Evolutionary conservation across 2,113 vertebrate genomes (phyloP).

Genomic region (Perccottus glenii): DNA sequence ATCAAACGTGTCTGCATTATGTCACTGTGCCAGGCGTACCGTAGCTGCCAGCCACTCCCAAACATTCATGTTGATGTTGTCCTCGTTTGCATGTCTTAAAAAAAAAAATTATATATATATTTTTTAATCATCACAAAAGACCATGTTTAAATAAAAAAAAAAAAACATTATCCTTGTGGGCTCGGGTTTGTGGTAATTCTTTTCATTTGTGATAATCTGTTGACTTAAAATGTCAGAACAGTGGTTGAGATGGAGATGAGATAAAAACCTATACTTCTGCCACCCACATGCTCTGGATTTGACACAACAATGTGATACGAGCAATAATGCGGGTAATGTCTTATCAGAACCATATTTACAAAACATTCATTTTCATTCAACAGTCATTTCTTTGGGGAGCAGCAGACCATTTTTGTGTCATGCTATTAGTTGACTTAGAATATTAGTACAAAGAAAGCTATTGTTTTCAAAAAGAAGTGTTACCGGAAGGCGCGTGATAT

Average conservation of each 20-base stretch:
- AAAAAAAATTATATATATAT: too few relatives aligned
- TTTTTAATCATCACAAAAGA: constrained; percentile 1
- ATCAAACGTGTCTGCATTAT: constrained; percentile 17
- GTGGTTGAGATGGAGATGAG: constrained; percentile 11
- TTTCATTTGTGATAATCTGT: constrained; percentile 48
- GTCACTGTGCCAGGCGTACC: constrained; percentile 31
- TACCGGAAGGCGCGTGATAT: too few relatives aligned
- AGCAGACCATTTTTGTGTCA: too few relatives aligned
- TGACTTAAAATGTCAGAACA: constrained; percentile 43
- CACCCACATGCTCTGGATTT: background rate
- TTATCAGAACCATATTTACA: too few relatives aligned
- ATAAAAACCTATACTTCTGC: constrained; percentile 33
- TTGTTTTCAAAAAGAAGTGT: too few relatives aligned
- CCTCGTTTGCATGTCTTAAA: constrained; percentile 4
- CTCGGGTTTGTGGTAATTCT: constrained; percentile 24
- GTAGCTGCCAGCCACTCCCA: constrained; percentile 21
- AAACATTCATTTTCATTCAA: too few relatives aligned
- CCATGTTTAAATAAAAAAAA: too few relatives aligned
- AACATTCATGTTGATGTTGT: constrained; percentile 7
- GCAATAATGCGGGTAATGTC: too few relatives aligned
- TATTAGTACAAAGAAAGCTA: too few relatives aligned
- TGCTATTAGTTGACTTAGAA: too few relatives aligned
- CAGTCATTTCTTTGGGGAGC: too few relatives aligned
- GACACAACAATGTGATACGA: background rate
- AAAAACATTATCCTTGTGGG: too few relatives aligned